Percentiles rank a stretch among this genome's conserved stretches.
Evolutionary conservation across 2,888 invertebrate genomes (phyloP).

Genomic region (Leptinotarsa juncta): DNA sequence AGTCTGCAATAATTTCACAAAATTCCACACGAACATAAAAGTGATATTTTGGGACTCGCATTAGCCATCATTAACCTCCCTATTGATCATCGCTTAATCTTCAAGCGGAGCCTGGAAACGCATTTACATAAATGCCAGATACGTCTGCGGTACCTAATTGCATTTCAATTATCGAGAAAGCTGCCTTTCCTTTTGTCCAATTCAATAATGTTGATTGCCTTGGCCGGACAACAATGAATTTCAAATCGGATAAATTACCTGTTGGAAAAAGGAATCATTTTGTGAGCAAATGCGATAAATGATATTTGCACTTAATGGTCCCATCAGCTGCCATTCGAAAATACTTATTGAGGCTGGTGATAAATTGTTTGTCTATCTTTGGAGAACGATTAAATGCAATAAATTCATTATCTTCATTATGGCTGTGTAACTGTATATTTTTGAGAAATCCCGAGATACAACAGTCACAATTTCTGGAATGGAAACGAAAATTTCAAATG

Average conservation of each 20-base stretch:
- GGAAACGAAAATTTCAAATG: too few relatives aligned
- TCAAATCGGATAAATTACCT: not conserved
- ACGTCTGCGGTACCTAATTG: constrained; percentile 27
- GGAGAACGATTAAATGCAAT: too few relatives aligned
- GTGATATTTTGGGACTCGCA: not conserved
- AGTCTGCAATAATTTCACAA: not conserved
- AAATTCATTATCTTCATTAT: too few relatives aligned
- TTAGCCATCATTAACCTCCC: not conserved
- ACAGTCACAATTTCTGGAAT: too few relatives aligned
- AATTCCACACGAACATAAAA: not conserved
- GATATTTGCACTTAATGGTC: too few relatives aligned
- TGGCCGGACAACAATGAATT: constrained; percentile 21
- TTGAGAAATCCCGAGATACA: too few relatives aligned
- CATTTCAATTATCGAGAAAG: constrained; percentile 29
- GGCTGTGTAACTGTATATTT: too few relatives aligned
- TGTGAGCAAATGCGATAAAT: too few relatives aligned
- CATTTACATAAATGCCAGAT: constrained; percentile 29
- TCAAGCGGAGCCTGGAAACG: constrained; percentile 1
- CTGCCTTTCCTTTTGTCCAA: constrained; percentile 17
- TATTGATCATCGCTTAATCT: constrained; percentile 12
- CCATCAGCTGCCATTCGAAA: too few relatives aligned
- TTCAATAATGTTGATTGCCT: constrained; percentile 28
- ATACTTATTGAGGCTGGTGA: too few relatives aligned
- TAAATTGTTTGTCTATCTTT: too few relatives aligned
- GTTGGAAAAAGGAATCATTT: not conserved